These are phyloP conservation scores for Betta splendens DNA, from an alignment of 2,797 vertebrate species.

Conservation along the genomic window DNA sequence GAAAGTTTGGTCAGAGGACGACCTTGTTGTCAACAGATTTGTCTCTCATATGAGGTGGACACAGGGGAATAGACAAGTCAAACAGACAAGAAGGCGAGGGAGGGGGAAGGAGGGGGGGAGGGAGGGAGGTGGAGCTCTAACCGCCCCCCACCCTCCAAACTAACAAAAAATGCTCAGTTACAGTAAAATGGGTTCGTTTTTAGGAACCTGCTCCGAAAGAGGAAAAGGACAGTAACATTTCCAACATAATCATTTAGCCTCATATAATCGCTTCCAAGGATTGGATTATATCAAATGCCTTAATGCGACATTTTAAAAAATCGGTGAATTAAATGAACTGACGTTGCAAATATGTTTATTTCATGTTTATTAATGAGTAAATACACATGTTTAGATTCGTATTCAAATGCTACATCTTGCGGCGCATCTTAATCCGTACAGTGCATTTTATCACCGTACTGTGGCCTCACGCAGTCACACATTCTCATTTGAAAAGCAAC, in stretches of 20 bases:
- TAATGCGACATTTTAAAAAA: neutral
- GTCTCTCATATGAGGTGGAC: constrained; percentile 69
- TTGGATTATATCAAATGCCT: neutral
- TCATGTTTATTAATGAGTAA: neutral
- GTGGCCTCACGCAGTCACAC: constrained; percentile 13
- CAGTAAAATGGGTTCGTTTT: constrained; percentile 23
- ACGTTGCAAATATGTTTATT: too few species aligned
- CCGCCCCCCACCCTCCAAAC: neutral
- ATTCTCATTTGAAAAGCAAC: constrained; percentile 35
- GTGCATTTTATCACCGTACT: constrained; percentile 4
- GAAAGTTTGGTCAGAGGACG: constrained; percentile 75
- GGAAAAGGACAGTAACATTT: too few species aligned
- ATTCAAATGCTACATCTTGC: constrained; percentile 10
- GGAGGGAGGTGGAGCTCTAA: neutral
- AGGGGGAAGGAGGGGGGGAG: neutral
- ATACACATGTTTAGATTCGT: neutral
- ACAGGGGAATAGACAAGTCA: constrained; percentile 60
- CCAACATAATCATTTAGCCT: neutral
- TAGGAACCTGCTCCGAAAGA: constrained; percentile 10
- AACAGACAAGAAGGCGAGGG: constrained; percentile 41
- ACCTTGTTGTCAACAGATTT: constrained; percentile 80
- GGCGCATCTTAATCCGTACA: constrained; percentile 23
- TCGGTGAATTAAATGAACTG: neutral
- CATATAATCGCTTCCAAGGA: neutral
- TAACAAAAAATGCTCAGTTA: constrained; percentile 25